phyloP scores from a whole-genome alignment of 2,888 invertebrate species.

The Drosophila paucipuncta region DNA sequence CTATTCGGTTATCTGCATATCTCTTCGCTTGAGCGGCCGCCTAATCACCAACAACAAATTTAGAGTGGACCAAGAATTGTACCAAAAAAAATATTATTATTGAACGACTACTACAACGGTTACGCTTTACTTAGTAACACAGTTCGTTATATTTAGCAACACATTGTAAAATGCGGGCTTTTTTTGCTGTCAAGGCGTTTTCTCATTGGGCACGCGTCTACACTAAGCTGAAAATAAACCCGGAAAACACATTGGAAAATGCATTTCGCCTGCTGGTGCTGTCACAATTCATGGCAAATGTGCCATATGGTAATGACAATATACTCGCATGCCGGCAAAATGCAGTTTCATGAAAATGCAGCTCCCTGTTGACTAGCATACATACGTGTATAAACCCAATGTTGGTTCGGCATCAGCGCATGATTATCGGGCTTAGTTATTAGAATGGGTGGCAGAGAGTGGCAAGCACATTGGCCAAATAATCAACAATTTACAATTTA shows the following conservation, averaged over 20 bases:
- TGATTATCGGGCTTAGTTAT: constrained; percentile 67
- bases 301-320: constrained; percentile 9
- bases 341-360: constrained; percentile 10
- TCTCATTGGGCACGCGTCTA: neutral
- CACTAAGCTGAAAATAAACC: neutral
- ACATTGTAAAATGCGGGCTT: neutral
- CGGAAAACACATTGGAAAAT: constrained; percentile 2
- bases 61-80: too few relatives aligned
- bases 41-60: too few relatives aligned
- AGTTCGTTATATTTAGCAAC: neutral
- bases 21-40: too few relatives aligned
- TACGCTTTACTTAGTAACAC: neutral
- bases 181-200: neutral
- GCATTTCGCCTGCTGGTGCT: neutral
- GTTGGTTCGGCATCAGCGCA: constrained; percentile 26
- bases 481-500: constrained; percentile 56
- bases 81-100: too few relatives aligned
- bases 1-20: too few relatives aligned
- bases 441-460: constrained; percentile 12
- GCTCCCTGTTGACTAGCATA: constrained; percentile 5
- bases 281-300: neutral
- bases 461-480: constrained; percentile 33
- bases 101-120: too few relatives aligned
- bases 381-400: neutral
- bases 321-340: neutral